Evolutionary conservation across 2,888 invertebrate species (phyloP).

Genomic region (Leptarthrus brevirostris): DNA sequence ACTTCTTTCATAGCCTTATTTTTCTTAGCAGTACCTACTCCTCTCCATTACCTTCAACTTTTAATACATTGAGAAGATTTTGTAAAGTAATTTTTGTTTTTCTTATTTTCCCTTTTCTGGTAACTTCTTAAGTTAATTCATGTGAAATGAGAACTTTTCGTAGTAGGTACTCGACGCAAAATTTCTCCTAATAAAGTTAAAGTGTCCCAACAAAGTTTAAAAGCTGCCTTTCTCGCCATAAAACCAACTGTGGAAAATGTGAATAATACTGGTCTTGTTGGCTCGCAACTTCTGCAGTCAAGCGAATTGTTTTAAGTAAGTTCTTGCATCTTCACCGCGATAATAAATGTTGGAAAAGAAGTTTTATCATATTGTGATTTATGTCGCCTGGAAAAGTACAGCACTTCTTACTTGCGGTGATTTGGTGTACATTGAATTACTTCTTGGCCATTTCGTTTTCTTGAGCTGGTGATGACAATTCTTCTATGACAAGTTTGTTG

Average conservation of each 20-base stretch:
- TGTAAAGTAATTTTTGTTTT: conserved; percentile 40
- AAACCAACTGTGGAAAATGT: conserved; percentile 44
- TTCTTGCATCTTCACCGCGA: conserved; percentile 30
- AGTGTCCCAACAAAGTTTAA: conserved; percentile 53
- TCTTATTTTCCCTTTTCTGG: conserved; percentile 29
- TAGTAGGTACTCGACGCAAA: conserved; percentile 13
- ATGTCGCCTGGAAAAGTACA: conserved; percentile 6
- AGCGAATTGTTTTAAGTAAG: conserved; percentile 36
- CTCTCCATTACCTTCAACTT: conserved; percentile 35
- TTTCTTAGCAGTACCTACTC: conserved; percentile 15
- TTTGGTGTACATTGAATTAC: conserved; percentile 23
- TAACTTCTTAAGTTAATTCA: conserved; percentile 52
- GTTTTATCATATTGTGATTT: conserved; percentile 42
- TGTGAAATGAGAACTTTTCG: conserved; percentile 47
- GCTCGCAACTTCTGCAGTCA: conserved; percentile 33
- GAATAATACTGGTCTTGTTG: conserved; percentile 39
- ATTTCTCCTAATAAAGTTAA: conserved; percentile 51
- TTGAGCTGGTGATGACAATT: no score
- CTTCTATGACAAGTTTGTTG: no score
- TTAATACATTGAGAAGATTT: conserved; percentile 42
- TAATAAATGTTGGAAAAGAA: conserved; percentile 38
- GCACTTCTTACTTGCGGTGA: conserved; percentile 12
- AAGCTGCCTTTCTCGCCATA: conserved; percentile 50
- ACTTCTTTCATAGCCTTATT: conserved; percentile 23
- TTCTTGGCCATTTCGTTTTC: background rate